A percentile compares a stretch with the other conserved stretches of the same genome.
phyloP scores from a whole-genome alignment of 2,797 vertebrate genomes.

The Pangasius sanitwongsei region DNA sequence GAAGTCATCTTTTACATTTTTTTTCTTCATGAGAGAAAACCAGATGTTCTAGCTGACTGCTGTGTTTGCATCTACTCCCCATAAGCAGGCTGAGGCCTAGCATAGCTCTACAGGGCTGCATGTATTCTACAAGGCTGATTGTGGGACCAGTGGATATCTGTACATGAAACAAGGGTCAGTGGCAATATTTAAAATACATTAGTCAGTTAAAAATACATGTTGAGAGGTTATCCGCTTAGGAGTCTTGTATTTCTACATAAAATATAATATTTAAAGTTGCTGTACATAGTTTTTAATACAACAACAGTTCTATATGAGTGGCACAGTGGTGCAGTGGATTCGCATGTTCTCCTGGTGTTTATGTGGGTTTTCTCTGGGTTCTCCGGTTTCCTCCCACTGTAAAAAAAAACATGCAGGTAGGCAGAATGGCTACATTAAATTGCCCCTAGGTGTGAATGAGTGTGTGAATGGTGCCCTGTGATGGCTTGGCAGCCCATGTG shows the following conservation, averaged over 20 bases:
- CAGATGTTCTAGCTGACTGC: constrained; percentile 29
- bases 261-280: neutral
- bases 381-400: neutral
- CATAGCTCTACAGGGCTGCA: neutral
- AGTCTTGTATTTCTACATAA: neutral
- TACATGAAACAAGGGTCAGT: neutral
- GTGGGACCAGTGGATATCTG: neutral
- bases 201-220: neutral
- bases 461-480: neutral
- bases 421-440: neutral
- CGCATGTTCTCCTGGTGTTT: neutral
- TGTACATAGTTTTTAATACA: neutral
- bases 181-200: neutral
- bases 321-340: neutral
- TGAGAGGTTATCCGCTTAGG: neutral
- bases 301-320: neutral
- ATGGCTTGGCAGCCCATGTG: neutral
- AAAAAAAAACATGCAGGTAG: neutral
- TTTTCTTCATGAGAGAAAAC: constrained; percentile 16
- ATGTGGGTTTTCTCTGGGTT: neutral
- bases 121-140: neutral
- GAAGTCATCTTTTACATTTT: constrained; percentile 27
- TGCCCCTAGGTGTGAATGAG: neutral
- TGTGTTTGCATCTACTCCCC: constrained; percentile 17
- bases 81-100: neutral